Evolutionary conservation across 2,113 vertebrate genomes (phyloP), one percentile per base, ranked within the genome.

Genomic region (Heteronetta atricapilla): DNA sequence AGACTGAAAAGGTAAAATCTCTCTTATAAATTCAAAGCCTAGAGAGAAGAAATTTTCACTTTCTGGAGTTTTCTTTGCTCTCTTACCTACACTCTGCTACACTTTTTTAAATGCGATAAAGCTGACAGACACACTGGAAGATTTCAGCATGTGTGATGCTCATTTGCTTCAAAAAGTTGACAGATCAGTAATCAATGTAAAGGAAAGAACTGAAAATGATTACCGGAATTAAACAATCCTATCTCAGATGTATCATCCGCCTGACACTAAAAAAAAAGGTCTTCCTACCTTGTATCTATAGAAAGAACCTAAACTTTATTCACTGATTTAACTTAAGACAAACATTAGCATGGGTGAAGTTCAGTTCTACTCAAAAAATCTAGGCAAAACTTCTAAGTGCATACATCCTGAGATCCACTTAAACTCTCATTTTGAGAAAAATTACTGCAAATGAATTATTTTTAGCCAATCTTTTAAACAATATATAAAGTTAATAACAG

Each of bases 401-500:
- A 42, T 18, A 19, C 13, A 40, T 55, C 40, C 28, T 9, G 14
- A 85, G 23, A 8, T 53, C 69, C 62, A 82, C 58, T 94, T 90
- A 86, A 92, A 92, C 17, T 26, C 69, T 79, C 66, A 69, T 75
- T 58, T 85, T 82, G 33, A 91, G 82, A 90, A 90, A 92, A 70
- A 91, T 86, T 87, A 93, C 74, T 79, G 46, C 15, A 70, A 74
- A 62, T 88, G 6, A 90, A 93, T 86, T 58, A 82, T 89, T 84
- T 94, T 84, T 36, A 60, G 60, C 20, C 31, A 64, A 81, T 72
- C 38, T 89, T 87, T 79, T 82, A 96, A 95, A 93, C 56, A 80
- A 93, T 72, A 38, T 22, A 36, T n/a, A 75, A 50, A 60, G 77
- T 20, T 66, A 92, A 90, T 79, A 31, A 86, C 29, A 36, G 91